These are phyloP conservation scores for Barypeithes pellucidus DNA, from an alignment of 2,888 invertebrate species.

Conservation along the genomic window DNA sequence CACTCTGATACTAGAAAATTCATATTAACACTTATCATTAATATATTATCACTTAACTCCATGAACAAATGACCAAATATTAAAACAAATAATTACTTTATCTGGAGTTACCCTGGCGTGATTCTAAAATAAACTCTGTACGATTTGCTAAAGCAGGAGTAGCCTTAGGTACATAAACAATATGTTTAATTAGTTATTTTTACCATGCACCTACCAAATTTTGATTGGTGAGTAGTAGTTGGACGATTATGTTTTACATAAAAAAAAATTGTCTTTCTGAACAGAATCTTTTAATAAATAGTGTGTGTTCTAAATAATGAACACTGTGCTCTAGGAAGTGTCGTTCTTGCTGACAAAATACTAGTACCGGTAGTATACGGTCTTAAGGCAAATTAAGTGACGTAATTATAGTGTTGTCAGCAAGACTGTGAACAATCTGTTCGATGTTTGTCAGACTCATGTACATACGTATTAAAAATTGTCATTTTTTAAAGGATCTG, in stretches of 20 bases:
- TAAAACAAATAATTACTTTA: too few relatives aligned
- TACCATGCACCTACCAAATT: slow-evolving; percentile 8
- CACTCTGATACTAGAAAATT: too few relatives aligned
- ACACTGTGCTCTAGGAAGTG: not conserved
- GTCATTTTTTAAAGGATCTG: not conserved
- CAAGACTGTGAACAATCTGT: too few relatives aligned
- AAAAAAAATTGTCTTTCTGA: slow-evolving; percentile 15
- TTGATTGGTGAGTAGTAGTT: not conserved
- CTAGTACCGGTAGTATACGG: not conserved
- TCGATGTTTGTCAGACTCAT: too few relatives aligned
- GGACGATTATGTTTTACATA: not conserved
- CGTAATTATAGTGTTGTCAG: too few relatives aligned
- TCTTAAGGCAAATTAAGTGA: too few relatives aligned
- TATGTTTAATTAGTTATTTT: slow-evolving; percentile 12
- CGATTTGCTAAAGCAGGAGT: slow-evolving; percentile 1
- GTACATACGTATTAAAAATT: too few relatives aligned
- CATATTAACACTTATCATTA: too few relatives aligned
- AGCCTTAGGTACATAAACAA: not conserved
- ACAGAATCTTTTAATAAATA: not conserved
- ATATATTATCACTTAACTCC: too few relatives aligned
- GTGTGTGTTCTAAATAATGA: not conserved
- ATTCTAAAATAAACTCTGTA: not conserved
- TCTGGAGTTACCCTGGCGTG: not conserved
- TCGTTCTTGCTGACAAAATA: not conserved
- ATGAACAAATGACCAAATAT: too few relatives aligned